Conservation (phyloP, 2,797 vertebrate species). For the Channa striata region DNA sequence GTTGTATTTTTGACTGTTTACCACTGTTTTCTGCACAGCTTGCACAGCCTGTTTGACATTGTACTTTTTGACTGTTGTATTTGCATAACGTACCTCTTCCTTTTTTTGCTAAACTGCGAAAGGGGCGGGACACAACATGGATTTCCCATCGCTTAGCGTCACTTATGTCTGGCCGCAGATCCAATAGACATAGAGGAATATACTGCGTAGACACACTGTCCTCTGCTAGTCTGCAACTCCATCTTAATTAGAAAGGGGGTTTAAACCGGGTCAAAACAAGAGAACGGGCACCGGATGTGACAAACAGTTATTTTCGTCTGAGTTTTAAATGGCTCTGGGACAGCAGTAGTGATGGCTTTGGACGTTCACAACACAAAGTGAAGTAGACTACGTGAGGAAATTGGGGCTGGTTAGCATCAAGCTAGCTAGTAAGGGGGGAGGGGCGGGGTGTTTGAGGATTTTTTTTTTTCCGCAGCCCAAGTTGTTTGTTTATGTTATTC, state of each 20-base stretch:
- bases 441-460: conserved; percentile 42
- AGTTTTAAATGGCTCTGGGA: background rate
- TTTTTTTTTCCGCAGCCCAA: conserved; percentile 64
- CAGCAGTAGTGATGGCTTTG: conserved; percentile 37
- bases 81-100: background rate
- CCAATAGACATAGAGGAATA: conserved; percentile 61
- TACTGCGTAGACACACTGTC: conserved; percentile 22
- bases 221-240: conserved; percentile 66
- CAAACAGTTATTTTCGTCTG: background rate
- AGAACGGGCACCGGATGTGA: conserved; percentile 22
- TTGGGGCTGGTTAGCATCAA: conserved; percentile 58
- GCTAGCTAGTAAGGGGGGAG: conserved; percentile 64
- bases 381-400: conserved; percentile 28
- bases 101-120: background rate
- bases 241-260: conserved; percentile 80
- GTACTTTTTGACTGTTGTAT: too few relatives aligned
- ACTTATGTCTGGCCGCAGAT: conserved; percentile 38
- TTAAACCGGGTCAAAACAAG: conserved; percentile 68
- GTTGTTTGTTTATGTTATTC: conserved; percentile 85
- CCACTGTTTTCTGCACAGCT: background rate
- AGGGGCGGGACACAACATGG: conserved; percentile 38
- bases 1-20: background rate
- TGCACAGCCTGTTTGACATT: background rate
- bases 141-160: conserved; percentile 67
- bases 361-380: conserved; percentile 19